phyloP scores from a whole-genome alignment of 2,888 invertebrate genomes.

The Stenurella melanura region DNA sequence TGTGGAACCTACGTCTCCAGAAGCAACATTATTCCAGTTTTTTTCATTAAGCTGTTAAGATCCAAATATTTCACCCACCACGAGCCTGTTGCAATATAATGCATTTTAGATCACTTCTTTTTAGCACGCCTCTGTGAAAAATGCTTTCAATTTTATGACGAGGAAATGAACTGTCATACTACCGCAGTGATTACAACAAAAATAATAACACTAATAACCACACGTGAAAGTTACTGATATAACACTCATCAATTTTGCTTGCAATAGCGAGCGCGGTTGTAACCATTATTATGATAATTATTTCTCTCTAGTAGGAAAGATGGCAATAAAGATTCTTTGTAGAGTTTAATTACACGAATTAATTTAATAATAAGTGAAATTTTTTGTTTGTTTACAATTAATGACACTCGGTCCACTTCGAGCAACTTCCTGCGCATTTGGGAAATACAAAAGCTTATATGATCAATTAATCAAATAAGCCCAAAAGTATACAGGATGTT shows the following conservation, averaged over 20 bases:
- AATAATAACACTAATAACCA: slow-evolving; percentile 7
- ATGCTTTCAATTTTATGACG: background rate
- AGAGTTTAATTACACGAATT: background rate
- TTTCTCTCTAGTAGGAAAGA: background rate
- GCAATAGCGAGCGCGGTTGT: background rate
- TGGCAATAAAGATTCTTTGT: background rate
- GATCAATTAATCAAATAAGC: background rate
- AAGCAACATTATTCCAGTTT: no score
- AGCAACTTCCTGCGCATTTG: background rate
- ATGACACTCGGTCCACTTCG: background rate
- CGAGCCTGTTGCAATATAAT: no score
- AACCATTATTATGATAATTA: background rate
- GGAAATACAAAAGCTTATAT: background rate
- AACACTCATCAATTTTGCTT: background rate
- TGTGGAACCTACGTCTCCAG: no score
- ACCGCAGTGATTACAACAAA: background rate
- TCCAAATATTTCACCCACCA: no score
- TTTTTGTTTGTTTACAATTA: background rate
- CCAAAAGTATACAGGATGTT: background rate
- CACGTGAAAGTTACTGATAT: background rate
- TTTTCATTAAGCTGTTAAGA: no score
- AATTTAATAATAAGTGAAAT: background rate
- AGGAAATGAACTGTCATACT: background rate
- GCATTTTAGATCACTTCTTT: no score
- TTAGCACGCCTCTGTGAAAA: background rate